Evolutionary conservation across 1,140 invertebrate species (phyloP).

Genomic region (Drosophila ironensis): DNA sequence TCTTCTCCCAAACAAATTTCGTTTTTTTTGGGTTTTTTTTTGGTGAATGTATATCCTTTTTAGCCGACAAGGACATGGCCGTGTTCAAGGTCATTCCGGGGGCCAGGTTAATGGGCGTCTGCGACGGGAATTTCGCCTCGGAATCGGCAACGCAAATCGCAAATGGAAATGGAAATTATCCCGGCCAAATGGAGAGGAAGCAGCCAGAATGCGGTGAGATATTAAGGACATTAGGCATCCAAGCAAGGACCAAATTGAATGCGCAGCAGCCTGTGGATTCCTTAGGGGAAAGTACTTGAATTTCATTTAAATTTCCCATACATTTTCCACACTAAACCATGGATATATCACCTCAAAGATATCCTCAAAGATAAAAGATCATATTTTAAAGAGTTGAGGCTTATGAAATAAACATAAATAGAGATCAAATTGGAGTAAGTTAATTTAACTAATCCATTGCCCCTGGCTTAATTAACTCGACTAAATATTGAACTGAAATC

Average conservation of each 20-base stretch:
- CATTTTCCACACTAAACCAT: too few species aligned
- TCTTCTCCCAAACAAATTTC: too few species aligned
- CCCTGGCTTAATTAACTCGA: neutral
- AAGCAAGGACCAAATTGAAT: neutral
- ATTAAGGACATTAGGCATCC: neutral
- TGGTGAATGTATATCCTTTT: neutral
- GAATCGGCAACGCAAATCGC: neutral
- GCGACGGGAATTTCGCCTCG: constrained; percentile 6
- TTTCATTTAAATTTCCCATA: neutral
- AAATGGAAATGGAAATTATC: neutral
- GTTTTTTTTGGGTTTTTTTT: neutral
- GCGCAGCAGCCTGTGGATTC: too few species aligned
- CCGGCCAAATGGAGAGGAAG: neutral
- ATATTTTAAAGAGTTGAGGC: too few species aligned
- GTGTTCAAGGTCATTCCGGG: constrained; percentile 18
- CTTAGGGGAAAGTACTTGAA: neutral
- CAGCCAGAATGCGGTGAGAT: neutral
- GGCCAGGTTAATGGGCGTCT: constrained; percentile 28
- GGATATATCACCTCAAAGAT: too few species aligned
- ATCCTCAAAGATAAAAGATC: too few species aligned
- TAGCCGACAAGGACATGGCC: constrained; percentile 16
- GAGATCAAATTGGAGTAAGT: neutral
- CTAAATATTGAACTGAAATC: neutral
- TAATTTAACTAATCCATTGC: neutral
- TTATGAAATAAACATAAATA: neutral